Evolutionary conservation across 1,140 invertebrate species (phyloP), one percentile per base, ranked within the genome.

Genomic region (Lepidurus apus): DNA sequence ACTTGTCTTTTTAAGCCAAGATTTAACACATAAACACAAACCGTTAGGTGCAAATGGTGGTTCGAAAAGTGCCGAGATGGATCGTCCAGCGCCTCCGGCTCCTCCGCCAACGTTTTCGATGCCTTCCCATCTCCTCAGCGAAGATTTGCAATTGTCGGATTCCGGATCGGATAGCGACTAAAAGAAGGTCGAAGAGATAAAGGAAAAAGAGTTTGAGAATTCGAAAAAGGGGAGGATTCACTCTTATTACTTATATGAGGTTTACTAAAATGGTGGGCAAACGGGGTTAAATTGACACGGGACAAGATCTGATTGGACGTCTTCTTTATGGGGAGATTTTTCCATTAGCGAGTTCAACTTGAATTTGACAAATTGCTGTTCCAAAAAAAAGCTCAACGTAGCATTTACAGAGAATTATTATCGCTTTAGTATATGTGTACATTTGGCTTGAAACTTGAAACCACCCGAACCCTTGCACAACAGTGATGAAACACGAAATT

Each of bases 101-200:
- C 74, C 77, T 74, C 43, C 77, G 24, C 81, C 84, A 77, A 83
- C 84, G 75, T 83, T 87, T 74, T 78, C 87, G 1, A 84, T 89
- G 84, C 87, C 88, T 11, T 85, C 86, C 81, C 87, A 89, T 84
- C 86, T 91, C 80, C 86, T 92, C 74, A 90, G 89, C 83, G 91
- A 93, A 82, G 92, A 93, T 85, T 87, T 93, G 81, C 90, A 91
- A 84, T 86, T 93, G 78, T 93, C 92, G 73, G 92, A 93, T 86
- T 89, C 89, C n/a, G 90, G 89, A 79, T 90, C 89, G 74, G 90
- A 91, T 77, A 88, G 87, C 76, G 86, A 89, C 83, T 85, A 81
- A 84, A 75, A 21, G 42, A 42, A 76, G 53, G 21, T 65, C 6
- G 21, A 65, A 65, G 13, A 21, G 21, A 7, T n/a, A n/a, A n/a